A percentile compares a stretch with the other conserved stretches of the same genome.
phyloP scores from a whole-genome alignment of 2,888 invertebrate genomes.

The Vesta saturnalis region DNA sequence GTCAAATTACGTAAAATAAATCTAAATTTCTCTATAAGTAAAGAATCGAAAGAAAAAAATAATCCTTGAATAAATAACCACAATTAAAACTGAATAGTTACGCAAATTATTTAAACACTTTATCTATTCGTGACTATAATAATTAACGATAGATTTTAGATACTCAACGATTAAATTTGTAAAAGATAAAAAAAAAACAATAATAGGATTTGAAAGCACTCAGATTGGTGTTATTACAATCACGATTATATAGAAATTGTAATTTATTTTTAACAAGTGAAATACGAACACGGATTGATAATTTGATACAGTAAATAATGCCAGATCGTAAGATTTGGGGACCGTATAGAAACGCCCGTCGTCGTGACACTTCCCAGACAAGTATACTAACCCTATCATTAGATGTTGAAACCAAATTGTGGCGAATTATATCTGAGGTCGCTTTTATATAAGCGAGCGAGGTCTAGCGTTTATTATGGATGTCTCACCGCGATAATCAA shows the following conservation, averaged over 20 bases:
- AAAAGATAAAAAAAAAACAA: conserved; percentile 9
- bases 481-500: conserved; percentile 36
- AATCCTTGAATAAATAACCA: background rate
- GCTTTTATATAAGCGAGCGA: conserved; percentile 51
- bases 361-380: conserved; percentile 56
- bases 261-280: conserved; percentile 37
- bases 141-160: conserved; percentile 6
- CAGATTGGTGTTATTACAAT: conserved; percentile 19
- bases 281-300: conserved; percentile 49
- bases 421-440: conserved; percentile 55
- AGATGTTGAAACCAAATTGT: conserved; percentile 56
- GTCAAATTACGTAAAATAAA: too few relatives aligned
- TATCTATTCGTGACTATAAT: conserved; percentile 11
- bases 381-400: conserved; percentile 56
- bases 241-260: conserved; percentile 27
- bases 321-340: conserved; percentile 54
- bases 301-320: conserved; percentile 59
- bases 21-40: too few relatives aligned
- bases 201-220: conserved; percentile 21
- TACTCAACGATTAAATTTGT: background rate
- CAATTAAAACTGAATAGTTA: background rate
- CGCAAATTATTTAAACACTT: background rate
- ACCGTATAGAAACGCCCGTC: conserved; percentile 46
- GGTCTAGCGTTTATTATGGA: conserved; percentile 47
- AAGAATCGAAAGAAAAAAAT: too few relatives aligned